These are phyloP conservation scores for Lophotriccus pileatus DNA, from an alignment of 2,797 vertebrate genomes.

Conservation along the genomic window DNA sequence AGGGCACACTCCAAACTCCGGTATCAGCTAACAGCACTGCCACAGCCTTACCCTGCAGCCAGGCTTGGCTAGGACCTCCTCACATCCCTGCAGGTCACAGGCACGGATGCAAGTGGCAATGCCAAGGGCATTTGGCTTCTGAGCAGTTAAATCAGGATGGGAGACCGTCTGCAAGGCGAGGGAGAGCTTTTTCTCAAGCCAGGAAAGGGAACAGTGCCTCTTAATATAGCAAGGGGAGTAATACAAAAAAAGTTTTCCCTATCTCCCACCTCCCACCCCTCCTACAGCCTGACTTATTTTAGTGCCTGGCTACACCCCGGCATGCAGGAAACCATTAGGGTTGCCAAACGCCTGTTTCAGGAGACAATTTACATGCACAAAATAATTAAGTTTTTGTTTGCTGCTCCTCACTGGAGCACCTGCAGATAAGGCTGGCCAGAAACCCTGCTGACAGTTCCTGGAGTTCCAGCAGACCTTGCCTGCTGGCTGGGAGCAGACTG, in stretches of 20 bases:
- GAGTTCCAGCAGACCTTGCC: neutral
- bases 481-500: neutral
- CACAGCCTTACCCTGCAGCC: neutral
- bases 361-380: conserved; percentile 18
- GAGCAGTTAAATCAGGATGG: neutral
- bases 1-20: neutral
- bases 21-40: neutral
- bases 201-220: conserved; percentile 24
- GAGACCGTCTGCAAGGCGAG: neutral
- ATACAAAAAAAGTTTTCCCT: conserved; percentile 48
- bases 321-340: conserved; percentile 13
- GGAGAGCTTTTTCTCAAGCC: neutral
- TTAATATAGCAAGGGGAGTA: conserved; percentile 52
- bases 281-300: conserved; percentile 42
- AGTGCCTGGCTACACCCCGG: conserved; percentile 30
- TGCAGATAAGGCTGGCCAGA: neutral
- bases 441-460: neutral
- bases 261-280: conserved; percentile 53
- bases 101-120: no score
- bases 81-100: neutral
- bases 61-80: neutral
- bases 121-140: neutral
- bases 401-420: neutral
- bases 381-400: conserved; percentile 17
- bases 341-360: conserved; percentile 14